These are phyloP conservation scores for Neoscelio sp. DNA, from an alignment of 2,888 invertebrate genomes.

Conservation along the genomic window DNA sequence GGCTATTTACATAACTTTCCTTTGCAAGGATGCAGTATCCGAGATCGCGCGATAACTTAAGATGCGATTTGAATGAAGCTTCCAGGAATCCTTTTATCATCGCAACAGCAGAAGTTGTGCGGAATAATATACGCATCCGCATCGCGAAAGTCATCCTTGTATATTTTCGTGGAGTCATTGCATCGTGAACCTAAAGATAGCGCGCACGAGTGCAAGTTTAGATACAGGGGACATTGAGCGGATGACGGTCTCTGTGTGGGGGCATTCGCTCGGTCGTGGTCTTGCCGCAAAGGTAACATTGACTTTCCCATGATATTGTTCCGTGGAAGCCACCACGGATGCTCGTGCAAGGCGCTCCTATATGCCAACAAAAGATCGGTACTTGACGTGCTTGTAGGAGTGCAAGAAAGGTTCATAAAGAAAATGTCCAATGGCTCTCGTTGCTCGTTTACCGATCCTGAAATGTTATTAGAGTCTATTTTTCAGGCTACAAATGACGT, in stretches of 20 bases:
- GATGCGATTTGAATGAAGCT: slow-evolving; percentile 16
- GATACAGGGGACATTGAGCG: slow-evolving; percentile 9
- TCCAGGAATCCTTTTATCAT: slow-evolving; percentile 23
- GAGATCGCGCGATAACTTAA: slow-evolving; percentile 1
- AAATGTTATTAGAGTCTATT: slow-evolving; percentile 18
- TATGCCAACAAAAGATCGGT: slow-evolving; percentile 16
- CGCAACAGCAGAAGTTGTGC: not conserved
- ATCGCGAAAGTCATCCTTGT: slow-evolving; percentile 18
- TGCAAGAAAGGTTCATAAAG: slow-evolving; percentile 7
- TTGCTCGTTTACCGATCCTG: slow-evolving; percentile 6
- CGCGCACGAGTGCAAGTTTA: not conserved
- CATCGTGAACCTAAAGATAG: slow-evolving; percentile 21
- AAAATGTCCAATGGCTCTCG: slow-evolving; percentile 18
- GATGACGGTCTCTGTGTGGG: not conserved
- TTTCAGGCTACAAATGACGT: slow-evolving; percentile 13
- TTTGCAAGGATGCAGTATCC: too few relatives aligned
- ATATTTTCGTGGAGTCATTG: slow-evolving; percentile 18
- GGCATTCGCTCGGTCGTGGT: slow-evolving; percentile 23
- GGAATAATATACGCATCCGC: slow-evolving; percentile 21
- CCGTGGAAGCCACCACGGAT: slow-evolving; percentile 38
- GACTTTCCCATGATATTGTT: slow-evolving; percentile 73
- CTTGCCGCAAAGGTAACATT: slow-evolving; percentile 70
- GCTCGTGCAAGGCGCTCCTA: slow-evolving; percentile 8
- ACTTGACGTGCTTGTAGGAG: slow-evolving; percentile 10
- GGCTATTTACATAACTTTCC: slow-evolving; percentile 2